Evolutionary conservation across 2,797 vertebrate genomes (phyloP), one percentile per base, ranked within the genome.

Genomic region (Tokudaia tokunoshimensis): DNA sequence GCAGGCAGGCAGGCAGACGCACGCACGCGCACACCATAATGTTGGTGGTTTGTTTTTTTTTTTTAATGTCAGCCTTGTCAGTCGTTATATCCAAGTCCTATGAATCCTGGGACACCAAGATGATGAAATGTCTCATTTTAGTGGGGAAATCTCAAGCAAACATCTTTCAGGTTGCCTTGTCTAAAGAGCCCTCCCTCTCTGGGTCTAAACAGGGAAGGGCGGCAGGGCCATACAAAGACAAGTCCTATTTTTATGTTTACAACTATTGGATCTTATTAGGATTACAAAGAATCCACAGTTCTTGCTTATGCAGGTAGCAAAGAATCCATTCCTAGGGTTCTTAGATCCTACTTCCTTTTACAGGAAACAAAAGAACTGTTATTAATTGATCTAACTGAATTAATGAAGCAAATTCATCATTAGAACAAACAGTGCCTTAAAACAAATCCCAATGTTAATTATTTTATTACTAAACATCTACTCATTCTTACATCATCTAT

Each of bases 391-490:
- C 37, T 61, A 89, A 72, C 13, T 70, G 19, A 93, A 86, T 63
- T 80, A 86, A 50, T n/a, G 31, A 85, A 87, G 74, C 52, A 91
- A 93, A 93, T 90, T 57, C 88, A 94, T 94, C 57, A 87, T 44
- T 72, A 94, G 50, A 93, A 90, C 20, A 95, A 91, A 87, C 20
- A 95, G 22, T 78, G 63, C 47, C 89, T 88, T 94, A 90, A 97
- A 94, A 87, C 9, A 52, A 55, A 92, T 95, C 89, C 50, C 75
- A 94, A 78, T 94, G 83, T 63, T 80, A 89, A 93, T 88, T 96
- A 92, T 89, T 94, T 94, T 91, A 91, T 91, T n/a, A 85, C 57
- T 80, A 96, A 95, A 76, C 74, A 95, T 4, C 61, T 67, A 89
- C 67, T 74, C 17, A 44, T 76, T 92, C 41, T 90, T 83, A 89